phyloP scores from a whole-genome alignment of 1,140 invertebrate genomes.

The Leptonema lineaticorne region DNA sequence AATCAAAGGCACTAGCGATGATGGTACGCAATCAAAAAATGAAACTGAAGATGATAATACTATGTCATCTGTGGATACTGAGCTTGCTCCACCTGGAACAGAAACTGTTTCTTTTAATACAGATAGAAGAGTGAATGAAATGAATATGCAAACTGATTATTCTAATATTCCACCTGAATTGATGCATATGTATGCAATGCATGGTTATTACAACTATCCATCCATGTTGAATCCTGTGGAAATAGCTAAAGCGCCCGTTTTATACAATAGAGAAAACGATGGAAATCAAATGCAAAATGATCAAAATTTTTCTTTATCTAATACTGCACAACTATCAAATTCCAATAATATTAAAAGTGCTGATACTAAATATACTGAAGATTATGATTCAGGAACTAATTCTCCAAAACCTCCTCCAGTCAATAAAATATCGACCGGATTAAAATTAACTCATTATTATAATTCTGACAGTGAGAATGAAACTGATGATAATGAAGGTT shows the following conservation, averaged over 20 bases:
- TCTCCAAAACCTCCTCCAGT: slow-evolving; percentile 32
- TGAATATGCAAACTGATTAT: background rate
- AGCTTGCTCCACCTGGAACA: slow-evolving; percentile 50
- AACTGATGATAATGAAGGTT: slow-evolving; percentile 46
- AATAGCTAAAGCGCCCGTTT: slow-evolving; percentile 46
- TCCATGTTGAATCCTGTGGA: slow-evolving; percentile 42
- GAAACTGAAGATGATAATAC: slow-evolving; percentile 36
- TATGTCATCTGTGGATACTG: slow-evolving; percentile 41
- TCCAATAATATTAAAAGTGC: background rate
- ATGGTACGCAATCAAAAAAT: background rate
- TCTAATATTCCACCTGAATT: slow-evolving; percentile 20
- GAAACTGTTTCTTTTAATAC: slow-evolving; percentile 42
- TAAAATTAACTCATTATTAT: slow-evolving; percentile 60
- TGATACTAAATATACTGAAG: slow-evolving; percentile 1
- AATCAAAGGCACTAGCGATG: slow-evolving; percentile 66
- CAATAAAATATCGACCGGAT: slow-evolving; percentile 50
- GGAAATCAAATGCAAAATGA: slow-evolving; percentile 1
- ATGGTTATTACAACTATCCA: slow-evolving; percentile 24
- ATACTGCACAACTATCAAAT: background rate
- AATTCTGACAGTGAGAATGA: slow-evolving; percentile 56
- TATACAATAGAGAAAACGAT: slow-evolving; percentile 42
- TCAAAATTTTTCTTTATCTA: background rate
- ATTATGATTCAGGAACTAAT: slow-evolving; percentile 27
- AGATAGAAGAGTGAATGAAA: background rate
- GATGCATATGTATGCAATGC: slow-evolving; percentile 18